Conservation (phyloP, 2,797 vertebrate species). For the Characodon lateralis region DNA sequence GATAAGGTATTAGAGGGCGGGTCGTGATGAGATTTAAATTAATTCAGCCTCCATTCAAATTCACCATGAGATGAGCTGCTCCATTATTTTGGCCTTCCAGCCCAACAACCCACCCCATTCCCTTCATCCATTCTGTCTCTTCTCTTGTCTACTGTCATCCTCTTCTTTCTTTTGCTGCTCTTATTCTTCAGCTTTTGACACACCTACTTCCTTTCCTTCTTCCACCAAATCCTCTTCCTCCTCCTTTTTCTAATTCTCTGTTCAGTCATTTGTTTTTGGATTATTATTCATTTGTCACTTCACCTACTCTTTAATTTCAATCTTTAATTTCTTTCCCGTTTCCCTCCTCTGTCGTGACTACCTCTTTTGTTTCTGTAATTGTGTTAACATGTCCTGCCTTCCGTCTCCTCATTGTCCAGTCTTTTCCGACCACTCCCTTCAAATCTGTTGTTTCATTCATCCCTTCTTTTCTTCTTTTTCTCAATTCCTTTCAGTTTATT, state of each 20-base stretch:
- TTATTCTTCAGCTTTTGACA: slow-evolving; percentile 20
- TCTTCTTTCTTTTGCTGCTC: slow-evolving; percentile 16
- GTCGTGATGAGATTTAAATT: slow-evolving; percentile 81
- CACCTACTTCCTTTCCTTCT: slow-evolving; percentile 14
- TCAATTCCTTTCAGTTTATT: not conserved
- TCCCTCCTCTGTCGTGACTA: not conserved
- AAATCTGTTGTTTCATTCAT: not conserved
- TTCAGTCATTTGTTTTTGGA: slow-evolving; percentile 1
- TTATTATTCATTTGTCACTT: slow-evolving; percentile 10
- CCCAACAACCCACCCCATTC: slow-evolving; percentile 27
- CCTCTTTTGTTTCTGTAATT: not conserved
- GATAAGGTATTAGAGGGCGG: slow-evolving; percentile 77
- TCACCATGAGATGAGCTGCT: slow-evolving; percentile 71
- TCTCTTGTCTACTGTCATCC: slow-evolving; percentile 10
- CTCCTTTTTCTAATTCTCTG: not conserved
- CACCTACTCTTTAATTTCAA: not conserved
- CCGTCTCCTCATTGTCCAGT: not conserved
- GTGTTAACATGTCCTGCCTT: not conserved
- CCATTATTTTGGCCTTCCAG: slow-evolving; percentile 63
- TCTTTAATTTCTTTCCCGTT: not conserved
- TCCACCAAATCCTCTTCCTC: not conserved
- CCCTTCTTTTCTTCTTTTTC: not conserved
- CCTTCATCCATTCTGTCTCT: slow-evolving; percentile 6
- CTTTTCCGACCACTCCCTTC: slow-evolving; percentile 1
- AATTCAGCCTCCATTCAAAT: slow-evolving; percentile 78